phyloP scores from a whole-genome alignment of 2,113 vertebrate genomes.

The Mus spicilegus region DNA sequence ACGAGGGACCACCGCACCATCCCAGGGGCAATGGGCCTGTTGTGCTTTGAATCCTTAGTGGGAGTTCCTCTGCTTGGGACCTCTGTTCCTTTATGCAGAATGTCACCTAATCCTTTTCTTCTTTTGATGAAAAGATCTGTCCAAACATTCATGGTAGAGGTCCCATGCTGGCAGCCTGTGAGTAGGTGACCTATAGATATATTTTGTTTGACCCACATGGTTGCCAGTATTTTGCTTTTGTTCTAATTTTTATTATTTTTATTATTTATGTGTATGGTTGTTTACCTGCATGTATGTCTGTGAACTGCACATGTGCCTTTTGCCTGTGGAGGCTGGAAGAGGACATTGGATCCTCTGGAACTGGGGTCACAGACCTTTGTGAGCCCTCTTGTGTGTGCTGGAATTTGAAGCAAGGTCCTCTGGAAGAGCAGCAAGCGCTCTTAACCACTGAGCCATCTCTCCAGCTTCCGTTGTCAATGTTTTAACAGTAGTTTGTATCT shows the following conservation, averaged over 20 bases:
- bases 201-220: conserved; percentile 46
- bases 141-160: neutral
- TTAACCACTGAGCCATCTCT: neutral
- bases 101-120: neutral
- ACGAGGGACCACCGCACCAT: rapidly evolving
- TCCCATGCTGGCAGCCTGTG: neutral
- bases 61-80: neutral
- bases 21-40: neutral
- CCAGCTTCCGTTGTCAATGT: conserved; percentile 24
- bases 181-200: conserved; percentile 33
- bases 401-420: neutral
- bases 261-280: neutral
- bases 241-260: neutral
- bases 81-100: neutral
- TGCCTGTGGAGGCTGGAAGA: neutral
- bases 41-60: neutral
- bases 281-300: neutral
- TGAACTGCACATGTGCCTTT: neutral
- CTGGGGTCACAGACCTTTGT: neutral
- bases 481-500: conserved; percentile 21
- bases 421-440: neutral
- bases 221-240: neutral
- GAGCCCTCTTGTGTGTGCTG: neutral
- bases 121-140: neutral
- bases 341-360: neutral